phyloP scores from a whole-genome alignment of 2,797 vertebrate genomes.

The Monodelphis domestica region DNA sequence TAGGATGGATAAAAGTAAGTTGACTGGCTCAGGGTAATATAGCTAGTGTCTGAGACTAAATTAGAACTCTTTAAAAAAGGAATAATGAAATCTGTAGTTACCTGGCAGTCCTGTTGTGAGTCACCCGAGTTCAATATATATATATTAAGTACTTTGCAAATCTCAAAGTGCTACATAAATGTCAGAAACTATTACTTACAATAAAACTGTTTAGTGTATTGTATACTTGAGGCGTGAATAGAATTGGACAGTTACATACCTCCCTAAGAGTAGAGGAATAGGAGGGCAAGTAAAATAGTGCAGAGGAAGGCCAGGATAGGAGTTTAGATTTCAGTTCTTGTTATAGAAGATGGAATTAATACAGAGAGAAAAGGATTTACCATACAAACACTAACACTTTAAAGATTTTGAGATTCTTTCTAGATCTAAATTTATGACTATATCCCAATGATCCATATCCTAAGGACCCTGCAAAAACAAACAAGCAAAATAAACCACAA shows the following conservation, averaged over 20 bases:
- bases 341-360: not conserved
- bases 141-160: not conserved
- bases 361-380: not conserved
- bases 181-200: not conserved
- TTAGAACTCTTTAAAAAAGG: not conserved
- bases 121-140: not conserved
- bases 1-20: not conserved
- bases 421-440: not conserved
- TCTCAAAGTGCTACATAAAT: not conserved
- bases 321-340: not conserved
- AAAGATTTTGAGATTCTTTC: not conserved
- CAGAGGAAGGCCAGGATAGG: not conserved
- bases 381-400: not conserved
- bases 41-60: not conserved
- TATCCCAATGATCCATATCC: not conserved
- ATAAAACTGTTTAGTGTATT: not conserved
- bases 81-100: not conserved
- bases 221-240: not conserved
- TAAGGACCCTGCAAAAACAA: not conserved
- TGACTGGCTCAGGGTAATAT: not conserved
- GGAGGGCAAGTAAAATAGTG: not conserved
- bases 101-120: not conserved
- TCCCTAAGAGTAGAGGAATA: not conserved
- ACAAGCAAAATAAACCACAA: not conserved
- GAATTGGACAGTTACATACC: not conserved